Evolutionary conservation across 2,797 vertebrate genomes (phyloP), one percentile per base, ranked within the genome.

Genomic region (Crenuchus spilurus): DNA sequence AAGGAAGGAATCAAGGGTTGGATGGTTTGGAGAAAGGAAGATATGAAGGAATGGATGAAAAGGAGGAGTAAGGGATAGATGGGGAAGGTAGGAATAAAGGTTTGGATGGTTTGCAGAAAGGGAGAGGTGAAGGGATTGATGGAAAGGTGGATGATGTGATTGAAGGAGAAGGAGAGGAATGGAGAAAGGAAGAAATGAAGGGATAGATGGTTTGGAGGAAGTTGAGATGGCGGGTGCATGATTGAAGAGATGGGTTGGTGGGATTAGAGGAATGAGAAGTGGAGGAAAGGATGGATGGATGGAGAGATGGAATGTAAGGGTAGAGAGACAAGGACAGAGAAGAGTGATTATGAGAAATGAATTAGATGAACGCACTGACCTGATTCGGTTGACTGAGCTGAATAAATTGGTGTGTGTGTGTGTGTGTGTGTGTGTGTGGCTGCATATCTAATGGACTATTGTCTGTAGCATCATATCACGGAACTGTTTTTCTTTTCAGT

Each of bases 321-420:
- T 6, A 22, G 31, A 18, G 3, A 39, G 58, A 61, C 10, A 26
- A 0, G 30, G 16, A 57, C 26, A 18, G 39, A 62, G 16, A n/a
- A 64, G 24, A 18, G 1, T 18, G 31, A 2, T 13, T 10, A 28
- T 20, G 46, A 70, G 41, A 26, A 22, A 64, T 57, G 13, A 60
- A 58, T 33, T 6, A 22, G 6, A 44, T 18, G 24, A 54, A 68
- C 48, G 44, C 28, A 33, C 55, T 73, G 70, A 69, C 76, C 76
- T 49, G 54, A 48, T 78, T 78, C 57, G 64, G 28, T 69, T 55
- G 57, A 55, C 28, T 69, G 63, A 26, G 11, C 3, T 61, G 28
- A 57, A 18, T 22, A 11, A 44, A 18, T 3, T 22, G 37, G 33
- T 22, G 35, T 37, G 60, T 20, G 8, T 0, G 24, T 22, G 4